Conservation (phyloP, 2,797 vertebrate species). For the Sebastes elongatus region DNA sequence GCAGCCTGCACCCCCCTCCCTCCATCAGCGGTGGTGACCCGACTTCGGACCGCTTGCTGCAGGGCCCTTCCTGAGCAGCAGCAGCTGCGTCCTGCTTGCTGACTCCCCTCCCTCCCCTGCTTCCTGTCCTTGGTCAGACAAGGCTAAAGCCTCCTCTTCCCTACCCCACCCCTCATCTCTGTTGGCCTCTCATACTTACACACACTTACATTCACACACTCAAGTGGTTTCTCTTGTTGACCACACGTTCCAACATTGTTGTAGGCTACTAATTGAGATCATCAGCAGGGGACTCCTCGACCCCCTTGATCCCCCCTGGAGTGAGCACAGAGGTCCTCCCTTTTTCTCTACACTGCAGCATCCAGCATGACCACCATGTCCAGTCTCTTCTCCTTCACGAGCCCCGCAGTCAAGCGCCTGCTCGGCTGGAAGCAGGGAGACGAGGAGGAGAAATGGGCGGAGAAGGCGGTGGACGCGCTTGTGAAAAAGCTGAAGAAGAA, state of each 20-base stretch:
- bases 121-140: constrained; percentile 87
- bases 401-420: constrained; percentile 96
- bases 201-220: not conserved
- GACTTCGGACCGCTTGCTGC: constrained; percentile 74
- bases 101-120: constrained; percentile 76
- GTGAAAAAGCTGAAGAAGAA: constrained; percentile 99
- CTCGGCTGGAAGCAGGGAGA: constrained; percentile 99
- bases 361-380: constrained; percentile 95
- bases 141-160: constrained; percentile 75
- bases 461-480: constrained; percentile 97
- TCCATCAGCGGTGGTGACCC: constrained; percentile 74
- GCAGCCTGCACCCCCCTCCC: constrained; percentile 38
- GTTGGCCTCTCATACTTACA: constrained; percentile 25
- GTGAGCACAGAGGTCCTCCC: constrained; percentile 27
- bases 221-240: constrained; percentile 19
- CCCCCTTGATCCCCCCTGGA: constrained; percentile 3
- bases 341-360: constrained; percentile 25
- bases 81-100: constrained; percentile 87
- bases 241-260: constrained; percentile 1
- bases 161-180: constrained; percentile 62
- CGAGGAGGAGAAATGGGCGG: constrained; percentile 99
- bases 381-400: constrained; percentile 99
- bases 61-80: constrained; percentile 84
- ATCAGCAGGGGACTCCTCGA: not conserved
- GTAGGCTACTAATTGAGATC: constrained; percentile 12